These are phyloP conservation scores for Actinernus sp. DNA, from an alignment of 92 coral and sea anemone genomes.

Conservation along the genomic window DNA sequence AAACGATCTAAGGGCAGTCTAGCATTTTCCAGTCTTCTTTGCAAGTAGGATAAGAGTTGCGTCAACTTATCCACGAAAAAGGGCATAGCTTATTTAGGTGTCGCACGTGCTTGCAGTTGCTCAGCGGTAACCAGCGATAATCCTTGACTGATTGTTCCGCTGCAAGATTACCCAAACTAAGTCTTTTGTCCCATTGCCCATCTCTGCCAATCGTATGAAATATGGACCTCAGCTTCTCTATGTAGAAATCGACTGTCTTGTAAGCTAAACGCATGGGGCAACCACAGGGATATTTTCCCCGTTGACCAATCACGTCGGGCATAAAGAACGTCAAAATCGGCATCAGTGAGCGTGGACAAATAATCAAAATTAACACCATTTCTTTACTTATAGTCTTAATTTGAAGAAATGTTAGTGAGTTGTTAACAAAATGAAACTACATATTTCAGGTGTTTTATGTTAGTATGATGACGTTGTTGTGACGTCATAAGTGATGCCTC, in stretches of 20 bases:
- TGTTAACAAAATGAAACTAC: no score
- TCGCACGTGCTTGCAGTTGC: constrained; percentile 56
- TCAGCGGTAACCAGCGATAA: constrained; percentile 52
- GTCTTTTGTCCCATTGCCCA: constrained; percentile 48
- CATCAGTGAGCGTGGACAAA: no score
- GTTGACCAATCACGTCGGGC: constrained; percentile 31
- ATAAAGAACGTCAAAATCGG: no score
- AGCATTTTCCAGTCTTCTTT: constrained; percentile 2
- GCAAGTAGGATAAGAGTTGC: constrained; percentile 5
- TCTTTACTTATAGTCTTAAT: no score
- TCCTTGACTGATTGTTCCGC: constrained; percentile 49
- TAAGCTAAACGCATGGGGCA: constrained; percentile 37
- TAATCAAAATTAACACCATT: no score
- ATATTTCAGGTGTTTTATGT: no score
- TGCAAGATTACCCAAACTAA: constrained; percentile 64
- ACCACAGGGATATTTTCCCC: constrained; percentile 3
- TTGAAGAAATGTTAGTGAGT: no score
- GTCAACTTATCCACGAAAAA: constrained; percentile 54
- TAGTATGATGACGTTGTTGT: no score
- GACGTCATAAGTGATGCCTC: no score
- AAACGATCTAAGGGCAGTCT: constrained; percentile 8
- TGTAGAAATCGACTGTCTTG: constrained; percentile 45
- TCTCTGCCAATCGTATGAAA: constrained; percentile 54
- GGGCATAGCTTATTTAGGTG: constrained; percentile 66
- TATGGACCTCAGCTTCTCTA: constrained; percentile 45